Base-by-base conservation (phyloP, 2,113 vertebrate genomes). In the Tragelaphus buxtoni region DNA sequence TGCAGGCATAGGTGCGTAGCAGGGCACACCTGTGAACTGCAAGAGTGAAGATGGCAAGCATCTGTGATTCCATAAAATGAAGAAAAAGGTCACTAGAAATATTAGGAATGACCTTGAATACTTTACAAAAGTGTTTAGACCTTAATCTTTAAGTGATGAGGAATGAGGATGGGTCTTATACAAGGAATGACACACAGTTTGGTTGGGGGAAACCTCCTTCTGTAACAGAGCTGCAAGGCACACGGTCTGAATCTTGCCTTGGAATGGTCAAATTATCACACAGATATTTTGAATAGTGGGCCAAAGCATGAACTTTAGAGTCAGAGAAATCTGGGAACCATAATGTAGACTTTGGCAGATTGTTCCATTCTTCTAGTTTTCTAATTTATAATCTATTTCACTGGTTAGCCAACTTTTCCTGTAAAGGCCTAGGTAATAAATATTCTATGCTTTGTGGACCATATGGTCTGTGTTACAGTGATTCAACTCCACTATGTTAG, bases 261-360 rank as follows among this genome's bases (percentile, higher is more conserved):
- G 69, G 60, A 69, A 81, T 12, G 11, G 74, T 47, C 20, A 80
- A 55, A 51, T 55, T 77, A 60, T 14, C 56, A 83, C 61, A 9
- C 14, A 30, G 35, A 9, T 80, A 9, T 76, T 86, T 74, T 22
- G 74, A n/a, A 35, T 4, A 35, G 20, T 69, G n/a, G n/a, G 69
- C 92, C 79, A 65, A 56, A 93, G 39, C 45, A 9, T 80, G 53
- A 84, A 60, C 18, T 60, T 49, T 51, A 49, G 11, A n/a, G 26
- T 86, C 32, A 94, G 79, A 80, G 65, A 79, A 91, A 85, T 35
- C 51, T 88, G 26, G 60, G 72, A 79, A 91, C 20, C 1, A 16
- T 18, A 12, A 28, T 42, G 11, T 76, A 76, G 16, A 63, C 26
- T 30, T 63, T 2, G 18, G 45, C 14, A 76, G 2, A 79, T 56